A percentile compares a stretch with the other conserved stretches of the same genome.
phyloP scores from a whole-genome alignment of 2,888 invertebrate genomes.

The Bimastos eiseni region DNA sequence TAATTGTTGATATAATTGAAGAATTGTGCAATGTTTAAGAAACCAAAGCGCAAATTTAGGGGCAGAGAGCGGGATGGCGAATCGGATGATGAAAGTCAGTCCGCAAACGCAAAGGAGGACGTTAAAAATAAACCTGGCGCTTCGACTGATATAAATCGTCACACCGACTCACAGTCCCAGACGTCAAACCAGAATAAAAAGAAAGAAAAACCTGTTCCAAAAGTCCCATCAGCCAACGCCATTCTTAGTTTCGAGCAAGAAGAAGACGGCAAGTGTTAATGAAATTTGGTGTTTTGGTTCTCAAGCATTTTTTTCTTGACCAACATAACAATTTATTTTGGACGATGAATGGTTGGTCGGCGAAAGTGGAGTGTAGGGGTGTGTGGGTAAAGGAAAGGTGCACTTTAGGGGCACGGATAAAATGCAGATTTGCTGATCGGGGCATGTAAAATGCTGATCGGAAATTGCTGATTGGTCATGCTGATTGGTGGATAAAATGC shows the following conservation, averaged over 20 bases:
- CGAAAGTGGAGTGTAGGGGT: too few species aligned
- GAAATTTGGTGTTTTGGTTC: neutral
- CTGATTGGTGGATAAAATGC: too few species aligned
- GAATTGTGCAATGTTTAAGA: slow-evolving; percentile 38
- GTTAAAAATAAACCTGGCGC: neutral
- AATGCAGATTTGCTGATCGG: too few species aligned
- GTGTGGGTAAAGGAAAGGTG: too few species aligned
- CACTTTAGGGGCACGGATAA: too few species aligned
- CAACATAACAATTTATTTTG: neutral
- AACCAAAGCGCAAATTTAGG: slow-evolving; percentile 40
- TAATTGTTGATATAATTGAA: neutral
- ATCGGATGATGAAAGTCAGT: slow-evolving; percentile 37
- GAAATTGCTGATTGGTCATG: too few species aligned
- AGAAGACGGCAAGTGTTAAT: slow-evolving; percentile 33
- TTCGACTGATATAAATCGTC: neutral
- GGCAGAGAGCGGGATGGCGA: slow-evolving; percentile 36
- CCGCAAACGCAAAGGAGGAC: slow-evolving; percentile 16
- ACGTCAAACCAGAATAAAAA: slow-evolving; percentile 30
- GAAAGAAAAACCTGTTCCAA: slow-evolving; percentile 24
- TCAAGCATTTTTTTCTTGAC: neutral
- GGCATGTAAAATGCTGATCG: too few species aligned
- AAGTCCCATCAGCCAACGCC: slow-evolving; percentile 30
- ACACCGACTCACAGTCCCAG: neutral
- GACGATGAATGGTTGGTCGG: too few species aligned
- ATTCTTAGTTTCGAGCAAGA: slow-evolving; percentile 42